phyloP scores from a whole-genome alignment of 1,140 invertebrate species.

The Trichoplusia ni region DNA sequence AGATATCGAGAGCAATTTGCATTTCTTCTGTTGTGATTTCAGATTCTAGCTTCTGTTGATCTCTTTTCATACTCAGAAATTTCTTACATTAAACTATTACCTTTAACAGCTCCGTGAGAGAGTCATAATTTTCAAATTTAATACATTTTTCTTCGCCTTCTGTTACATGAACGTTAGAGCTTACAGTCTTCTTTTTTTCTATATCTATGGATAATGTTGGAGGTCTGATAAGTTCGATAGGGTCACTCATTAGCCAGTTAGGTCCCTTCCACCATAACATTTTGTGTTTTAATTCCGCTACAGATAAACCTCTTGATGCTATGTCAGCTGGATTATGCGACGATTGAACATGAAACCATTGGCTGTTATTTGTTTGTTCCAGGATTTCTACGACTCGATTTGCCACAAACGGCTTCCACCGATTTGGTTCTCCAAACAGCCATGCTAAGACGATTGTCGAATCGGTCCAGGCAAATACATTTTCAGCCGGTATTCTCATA shows the following conservation, averaged over 20 bases:
- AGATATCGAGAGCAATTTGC: background rate
- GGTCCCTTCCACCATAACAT: background rate
- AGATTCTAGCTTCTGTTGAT: background rate
- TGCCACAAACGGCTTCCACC: slow-evolving; percentile 34
- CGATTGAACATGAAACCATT: slow-evolving; percentile 35
- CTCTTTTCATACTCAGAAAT: background rate
- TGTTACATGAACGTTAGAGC: background rate
- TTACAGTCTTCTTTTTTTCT: background rate
- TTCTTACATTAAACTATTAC: background rate
- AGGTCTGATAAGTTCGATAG: background rate
- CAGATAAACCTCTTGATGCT: background rate
- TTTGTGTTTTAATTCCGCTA: background rate
- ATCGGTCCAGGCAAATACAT: slow-evolving; percentile 65
- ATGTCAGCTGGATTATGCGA: slow-evolving; percentile 19
- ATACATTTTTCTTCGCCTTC: background rate
- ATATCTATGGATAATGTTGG: background rate
- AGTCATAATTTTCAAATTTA: background rate
- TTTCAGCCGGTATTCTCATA: slow-evolving; percentile 21
- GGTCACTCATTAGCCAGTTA: background rate
- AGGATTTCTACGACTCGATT: slow-evolving; percentile 23
- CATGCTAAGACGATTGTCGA: slow-evolving; percentile 67
- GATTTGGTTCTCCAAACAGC: slow-evolving; percentile 44
- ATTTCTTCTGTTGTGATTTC: background rate
- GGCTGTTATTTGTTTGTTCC: slow-evolving; percentile 15
- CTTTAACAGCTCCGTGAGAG: background rate